Conservation (phyloP, 2,113 vertebrate species). For the Hoplias malabaricus region DNA sequence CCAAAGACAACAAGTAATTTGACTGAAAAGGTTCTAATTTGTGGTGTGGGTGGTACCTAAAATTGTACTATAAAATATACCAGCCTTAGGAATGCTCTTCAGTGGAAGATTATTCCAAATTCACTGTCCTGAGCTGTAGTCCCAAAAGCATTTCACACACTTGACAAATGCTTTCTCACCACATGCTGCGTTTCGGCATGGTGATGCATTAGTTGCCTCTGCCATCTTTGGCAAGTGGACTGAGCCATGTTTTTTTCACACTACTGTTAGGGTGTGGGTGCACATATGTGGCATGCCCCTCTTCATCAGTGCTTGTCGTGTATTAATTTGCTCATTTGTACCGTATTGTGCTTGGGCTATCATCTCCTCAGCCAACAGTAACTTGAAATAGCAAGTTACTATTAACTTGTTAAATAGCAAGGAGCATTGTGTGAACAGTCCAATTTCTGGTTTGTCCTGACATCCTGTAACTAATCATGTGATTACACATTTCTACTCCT, state of each 20-base stretch:
- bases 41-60: too few species aligned
- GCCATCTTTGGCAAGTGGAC: constrained; percentile 23
- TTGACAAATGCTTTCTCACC: constrained; percentile 26
- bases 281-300: constrained; percentile 3
- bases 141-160: constrained; percentile 17
- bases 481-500: not conserved
- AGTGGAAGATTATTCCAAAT: too few species aligned
- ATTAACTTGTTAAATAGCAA: too few species aligned
- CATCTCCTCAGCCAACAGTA: constrained; percentile 10
- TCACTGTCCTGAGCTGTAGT: constrained; percentile 9
- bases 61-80: too few species aligned
- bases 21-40: too few species aligned
- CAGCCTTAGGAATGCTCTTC: too few species aligned
- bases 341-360: constrained; percentile 17
- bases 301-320: not conserved
- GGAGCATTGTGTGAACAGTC: not conserved
- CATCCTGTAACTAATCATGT: constrained; percentile 6
- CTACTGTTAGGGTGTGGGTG: not conserved
- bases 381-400: too few species aligned
- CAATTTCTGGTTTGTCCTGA: not conserved
- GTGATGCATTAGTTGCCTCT: constrained; percentile 23
- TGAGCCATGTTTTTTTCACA: not conserved
- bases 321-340: not conserved
- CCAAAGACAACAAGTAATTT: too few species aligned
- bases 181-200: constrained; percentile 15